Conservation (phyloP, 2,113 vertebrate genomes). For the Pachyramphus minor region DNA sequence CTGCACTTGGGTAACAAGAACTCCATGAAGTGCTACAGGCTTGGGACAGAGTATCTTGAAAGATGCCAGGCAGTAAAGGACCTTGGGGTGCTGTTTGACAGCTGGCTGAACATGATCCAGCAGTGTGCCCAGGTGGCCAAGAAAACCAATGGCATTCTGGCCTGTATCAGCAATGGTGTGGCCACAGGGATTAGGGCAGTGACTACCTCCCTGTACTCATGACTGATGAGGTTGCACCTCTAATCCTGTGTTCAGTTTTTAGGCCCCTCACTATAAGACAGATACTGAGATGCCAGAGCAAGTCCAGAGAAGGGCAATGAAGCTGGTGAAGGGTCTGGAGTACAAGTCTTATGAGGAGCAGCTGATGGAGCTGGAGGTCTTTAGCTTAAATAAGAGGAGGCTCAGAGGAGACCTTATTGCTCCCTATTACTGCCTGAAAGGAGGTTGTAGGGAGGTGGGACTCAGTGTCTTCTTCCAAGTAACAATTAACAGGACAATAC, state of each 20-base stretch:
- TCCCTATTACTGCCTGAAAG: not conserved
- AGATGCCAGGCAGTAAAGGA: not conserved
- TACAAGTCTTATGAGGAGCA: not conserved
- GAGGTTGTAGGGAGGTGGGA: not conserved
- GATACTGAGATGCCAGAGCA: not conserved
- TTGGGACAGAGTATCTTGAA: not conserved
- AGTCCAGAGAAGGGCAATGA: not conserved
- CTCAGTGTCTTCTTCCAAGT: not conserved
- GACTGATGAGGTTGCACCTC: not conserved
- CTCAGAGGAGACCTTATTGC: not conserved
- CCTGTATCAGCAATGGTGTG: not conserved
- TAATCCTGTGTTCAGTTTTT: not conserved
- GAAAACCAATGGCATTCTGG: not conserved
- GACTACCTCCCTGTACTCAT: rapidly evolving
- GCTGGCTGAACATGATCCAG: too few species aligned
- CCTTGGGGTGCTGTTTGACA: not conserved
- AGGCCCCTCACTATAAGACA: not conserved
- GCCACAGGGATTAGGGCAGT: not conserved
- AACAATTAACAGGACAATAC: not conserved
- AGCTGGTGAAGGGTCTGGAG: not conserved
- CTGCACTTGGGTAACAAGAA: not conserved
- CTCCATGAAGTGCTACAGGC: not conserved
- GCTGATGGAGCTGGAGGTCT: not conserved
- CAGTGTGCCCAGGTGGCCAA: not conserved
- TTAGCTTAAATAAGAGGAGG: not conserved